Base-by-base conservation (phyloP, 2,113 vertebrate genomes). In the Indri indri region DNA sequence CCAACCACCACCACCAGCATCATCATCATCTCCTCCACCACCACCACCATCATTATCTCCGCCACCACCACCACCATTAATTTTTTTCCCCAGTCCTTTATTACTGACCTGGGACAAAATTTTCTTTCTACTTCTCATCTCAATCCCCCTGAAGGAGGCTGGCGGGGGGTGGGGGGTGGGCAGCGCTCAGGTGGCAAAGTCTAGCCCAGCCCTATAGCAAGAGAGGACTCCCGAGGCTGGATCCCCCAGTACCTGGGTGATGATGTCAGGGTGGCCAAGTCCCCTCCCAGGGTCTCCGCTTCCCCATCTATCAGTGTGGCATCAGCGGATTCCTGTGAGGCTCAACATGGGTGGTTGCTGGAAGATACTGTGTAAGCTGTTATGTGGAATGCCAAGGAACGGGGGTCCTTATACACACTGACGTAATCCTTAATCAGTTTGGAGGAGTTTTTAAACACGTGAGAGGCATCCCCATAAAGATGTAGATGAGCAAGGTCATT, bases 41-140 rank as follows among this genome's bases (percentile, higher is more conserved):
- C 0, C 34, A 23, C 0, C 11, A 68, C 0, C 16, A 40, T 1
- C 11, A 79, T 0, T 32, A 37, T 0, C n/a, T 47, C 0, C 22
- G 30, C 0, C 18, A 32, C 0, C 54, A 50, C 0, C 18, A 80
- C 50, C 0, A 32, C 61, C 45, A 79, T 0, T 68, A 73, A 37
- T 3, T 11, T 74, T 37, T 34, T 32, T 30, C 34, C 5, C 40
- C 18, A 57, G 14, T 9, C 79, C 83, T 70, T 86, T 61, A 57
- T 71, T 68, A 40, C 14, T 22, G 57, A 2, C 27, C 47, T 30
- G 37, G 18, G 17, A 2, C 12, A 88, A 65, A 79, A 83, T 20
- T 25, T 34, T 37, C 83, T 81, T 47, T 45, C 32, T 12, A n/a
- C 22, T 8, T 0, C n/a, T 37, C 37, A 32, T 16, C 18, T 45